phyloP scores from a whole-genome alignment of 1,140 invertebrate genomes.

The Globodera ellingtonae region DNA sequence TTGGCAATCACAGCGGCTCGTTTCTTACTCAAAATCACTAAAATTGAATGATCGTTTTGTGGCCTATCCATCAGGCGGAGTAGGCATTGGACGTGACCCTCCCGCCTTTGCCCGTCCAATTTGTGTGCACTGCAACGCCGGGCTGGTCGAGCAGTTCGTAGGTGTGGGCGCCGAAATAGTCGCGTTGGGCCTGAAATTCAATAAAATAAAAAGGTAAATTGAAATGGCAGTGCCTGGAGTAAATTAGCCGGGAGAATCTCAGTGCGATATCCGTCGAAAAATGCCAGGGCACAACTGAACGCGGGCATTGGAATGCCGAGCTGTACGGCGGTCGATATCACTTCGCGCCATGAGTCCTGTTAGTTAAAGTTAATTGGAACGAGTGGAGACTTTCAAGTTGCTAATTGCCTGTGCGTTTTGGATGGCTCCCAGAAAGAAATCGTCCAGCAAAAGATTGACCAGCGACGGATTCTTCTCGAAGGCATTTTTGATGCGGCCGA shows the following conservation, averaged over 20 bases:
- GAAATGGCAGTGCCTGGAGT: conserved; percentile 73
- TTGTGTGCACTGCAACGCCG: conserved; percentile 82
- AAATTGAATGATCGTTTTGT: conserved; percentile 5
- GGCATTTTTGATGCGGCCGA: conserved; percentile 94
- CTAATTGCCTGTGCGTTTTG: conserved; percentile 63
- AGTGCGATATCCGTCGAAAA: conserved; percentile 92
- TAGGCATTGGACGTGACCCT: conserved; percentile 94
- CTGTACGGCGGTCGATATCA: conserved; percentile 70
- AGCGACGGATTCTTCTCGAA: conserved; percentile 89
- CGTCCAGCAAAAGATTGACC: conserved; percentile 86
- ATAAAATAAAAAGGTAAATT: conserved; percentile 52
- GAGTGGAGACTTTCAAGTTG: neutral
- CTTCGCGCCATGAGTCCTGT: conserved; percentile 70
- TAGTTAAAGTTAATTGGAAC: neutral
- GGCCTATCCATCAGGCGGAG: conserved; percentile 10
- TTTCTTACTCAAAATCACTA: too few species aligned
- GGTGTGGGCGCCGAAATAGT: conserved; percentile 98
- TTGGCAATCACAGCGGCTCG: neutral
- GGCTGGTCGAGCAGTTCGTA: conserved; percentile 86
- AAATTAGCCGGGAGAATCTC: conserved; percentile 84
- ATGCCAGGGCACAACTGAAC: conserved; percentile 87
- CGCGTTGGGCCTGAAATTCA: conserved; percentile 80
- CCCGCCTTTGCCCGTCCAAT: conserved; percentile 97
- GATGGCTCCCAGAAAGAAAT: conserved; percentile 88
- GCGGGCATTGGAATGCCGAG: conserved; percentile 89